Conservation (phyloP, 2,113 vertebrate genomes). For the Ramphastos sulfuratus region DNA sequence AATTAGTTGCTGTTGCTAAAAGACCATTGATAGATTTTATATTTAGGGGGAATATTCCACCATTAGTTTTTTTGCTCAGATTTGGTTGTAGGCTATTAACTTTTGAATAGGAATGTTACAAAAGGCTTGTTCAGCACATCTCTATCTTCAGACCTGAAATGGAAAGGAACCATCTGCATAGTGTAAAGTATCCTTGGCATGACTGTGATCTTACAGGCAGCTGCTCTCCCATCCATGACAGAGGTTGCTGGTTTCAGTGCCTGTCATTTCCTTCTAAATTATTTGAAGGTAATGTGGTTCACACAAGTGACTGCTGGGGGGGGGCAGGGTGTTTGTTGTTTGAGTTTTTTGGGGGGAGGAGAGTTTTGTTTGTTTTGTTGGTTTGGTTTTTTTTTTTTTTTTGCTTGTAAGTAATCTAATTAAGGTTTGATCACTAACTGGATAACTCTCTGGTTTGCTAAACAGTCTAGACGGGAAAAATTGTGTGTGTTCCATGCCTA, state of each 20-base stretch:
- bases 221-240: constrained; percentile 9
- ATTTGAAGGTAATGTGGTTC: constrained; percentile 1
- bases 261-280: constrained; percentile 24
- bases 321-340: too few species aligned
- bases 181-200: constrained; percentile 27
- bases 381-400: not conserved
- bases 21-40: not conserved
- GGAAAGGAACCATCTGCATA: constrained; percentile 59
- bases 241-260: not conserved
- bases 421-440: constrained; percentile 24
- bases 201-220: not conserved
- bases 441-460: constrained; percentile 13
- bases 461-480: not conserved
- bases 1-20: constrained; percentile 23
- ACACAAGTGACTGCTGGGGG: not conserved
- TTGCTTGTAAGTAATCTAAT: constrained; percentile 28
- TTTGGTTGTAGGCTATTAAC: constrained; percentile 10
- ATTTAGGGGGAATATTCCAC: not conserved
- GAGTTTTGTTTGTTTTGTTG: too few species aligned
- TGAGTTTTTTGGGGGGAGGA: too few species aligned
- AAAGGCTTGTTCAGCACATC: constrained; percentile 54
- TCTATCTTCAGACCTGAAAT: constrained; percentile 21
- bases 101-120: constrained; percentile 35
- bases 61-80: not conserved
- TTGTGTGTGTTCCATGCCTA: not conserved